Percentiles rank a stretch among this genome's conserved stretches.
These are phyloP conservation scores for Cherax destructor DNA, from an alignment of 1,140 invertebrate genomes.

Conservation along the genomic window DNA sequence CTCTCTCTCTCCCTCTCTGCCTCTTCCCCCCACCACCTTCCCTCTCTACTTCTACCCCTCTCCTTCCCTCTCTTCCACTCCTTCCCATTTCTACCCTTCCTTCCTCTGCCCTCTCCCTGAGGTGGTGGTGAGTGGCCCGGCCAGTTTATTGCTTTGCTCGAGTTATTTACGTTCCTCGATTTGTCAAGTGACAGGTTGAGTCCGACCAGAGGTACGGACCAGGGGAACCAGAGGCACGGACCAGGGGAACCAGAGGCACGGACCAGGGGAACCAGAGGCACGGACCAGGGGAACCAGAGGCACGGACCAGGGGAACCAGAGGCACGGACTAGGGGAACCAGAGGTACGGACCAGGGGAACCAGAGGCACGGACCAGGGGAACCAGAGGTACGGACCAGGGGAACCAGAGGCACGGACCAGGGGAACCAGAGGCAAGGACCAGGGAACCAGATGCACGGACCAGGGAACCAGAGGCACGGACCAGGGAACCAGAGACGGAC, in stretches of 20 bases:
- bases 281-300: background rate
- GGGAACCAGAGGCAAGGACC: background rate
- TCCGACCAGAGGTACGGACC: background rate
- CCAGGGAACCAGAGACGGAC: too few relatives aligned
- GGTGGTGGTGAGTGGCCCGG: background rate
- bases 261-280: background rate
- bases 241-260: background rate
- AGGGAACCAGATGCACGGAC: background rate
- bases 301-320: background rate
- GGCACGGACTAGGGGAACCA: background rate
- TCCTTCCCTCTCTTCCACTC: too few relatives aligned
- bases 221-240: background rate
- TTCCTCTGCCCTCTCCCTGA: too few relatives aligned
- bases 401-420: background rate
- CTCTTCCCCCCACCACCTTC: too few relatives aligned
- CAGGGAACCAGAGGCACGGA: background rate
- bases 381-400: too few relatives aligned
- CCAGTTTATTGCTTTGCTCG: background rate
- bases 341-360: too few relatives aligned
- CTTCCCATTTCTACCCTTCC: too few relatives aligned
- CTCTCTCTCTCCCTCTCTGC: too few relatives aligned
- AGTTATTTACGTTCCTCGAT: background rate
- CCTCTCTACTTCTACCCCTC: too few relatives aligned
- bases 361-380: background rate
- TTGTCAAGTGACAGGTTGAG: conserved; percentile 1